Evolutionary conservation across 2,113 vertebrate species (phyloP), one percentile per base, ranked within the genome.

Genomic region (Erinaceus europaeus): DNA sequence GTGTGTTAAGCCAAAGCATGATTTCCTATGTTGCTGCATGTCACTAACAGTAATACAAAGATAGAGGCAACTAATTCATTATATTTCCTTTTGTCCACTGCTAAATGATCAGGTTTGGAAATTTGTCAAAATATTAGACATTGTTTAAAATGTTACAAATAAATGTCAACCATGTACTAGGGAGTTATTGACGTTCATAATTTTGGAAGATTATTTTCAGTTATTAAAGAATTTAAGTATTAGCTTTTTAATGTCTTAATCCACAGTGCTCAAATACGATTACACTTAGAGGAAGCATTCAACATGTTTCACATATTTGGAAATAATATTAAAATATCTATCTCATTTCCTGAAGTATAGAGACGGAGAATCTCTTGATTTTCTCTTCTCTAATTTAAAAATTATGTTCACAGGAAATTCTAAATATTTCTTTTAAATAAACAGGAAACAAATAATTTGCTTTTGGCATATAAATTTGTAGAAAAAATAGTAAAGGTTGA

Each of bases 191-290:
- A 90, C 93, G 92, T 89, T 88, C 94, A 92, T 81, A 92, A 91
- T 96, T 97, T 94, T 92, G 93, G 94, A 97, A 96, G 75, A 91
- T n/a, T 91, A 92, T 96, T 95, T 96, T 96, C 89, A 94, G 75
- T 92, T 85, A 52, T 93, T 95, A 89, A 93, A 81, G 91, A 89
- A 67, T 95, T 94, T 92, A 81, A 65, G 44, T 88, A 90, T 90
- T 94, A 46, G 95, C 94, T 93, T 78, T 62, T 77, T 77, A 85
- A 4, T 48, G 84, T 94, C 74, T 89, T 96, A 94, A 90, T 91
- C 84, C 34, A 85, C 71, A 90, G 72, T 89, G 52, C 53, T 88
- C 91, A 8, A 55, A 55, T 55, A 55, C 20, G 20, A 55, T 18
- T 55, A 18, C 20, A 90, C 80, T 95, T 88, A 95, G 88, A 94